Base-by-base conservation (phyloP, 2,888 invertebrate genomes). In the Dione vanillae region DNA sequence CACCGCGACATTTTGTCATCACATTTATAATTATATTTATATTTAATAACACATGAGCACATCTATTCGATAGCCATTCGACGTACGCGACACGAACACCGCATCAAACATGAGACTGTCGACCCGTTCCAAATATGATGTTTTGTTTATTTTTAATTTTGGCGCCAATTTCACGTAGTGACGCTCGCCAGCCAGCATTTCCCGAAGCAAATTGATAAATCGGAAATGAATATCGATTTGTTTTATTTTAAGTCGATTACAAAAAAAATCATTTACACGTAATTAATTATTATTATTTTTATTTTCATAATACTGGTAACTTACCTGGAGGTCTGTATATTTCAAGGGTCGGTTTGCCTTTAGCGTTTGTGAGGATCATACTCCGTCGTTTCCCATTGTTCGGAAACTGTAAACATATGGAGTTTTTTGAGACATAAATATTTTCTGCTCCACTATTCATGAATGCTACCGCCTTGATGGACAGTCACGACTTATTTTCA, bases 271-370 rank as follows among this genome's bases (percentile, higher is more conserved):
- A n/a, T 14, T 9, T 16, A 37, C 9, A 10, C 16, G 6, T 11
- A 37, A 37, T 16, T 37, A 56, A 37, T 16, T 16, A 37, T 37
- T 41, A 62, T 51, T 47, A 12, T n/a, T 49, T 66, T 58, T 52
- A 51, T 20, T 67, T 71, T 74, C 10, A 16, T 41, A 10, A 43
- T 59, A 27, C n/a, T 7, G 10, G 43, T 19, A 72, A 94, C 94
- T 94, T 87, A 97, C 97, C 97, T 86, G 98, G 97, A 72, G 98
- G 98, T 83, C 97, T 95, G 87, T 98, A 98, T 80, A 98, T 96
- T 92, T 97, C 97, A 91, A 98, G 95, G 35, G 97, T 96, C 12
- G 97, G 97, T 87, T 97, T 97, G 65, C 96, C 95, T 85, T 96
- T 95, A 27, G 91, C 84, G 77, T 94, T 94, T 75, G 95, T 95